Evolutionary conservation across 2,888 invertebrate species (phyloP), one percentile per base, ranked within the genome.

Genomic region (Clitarchus hookeri): DNA sequence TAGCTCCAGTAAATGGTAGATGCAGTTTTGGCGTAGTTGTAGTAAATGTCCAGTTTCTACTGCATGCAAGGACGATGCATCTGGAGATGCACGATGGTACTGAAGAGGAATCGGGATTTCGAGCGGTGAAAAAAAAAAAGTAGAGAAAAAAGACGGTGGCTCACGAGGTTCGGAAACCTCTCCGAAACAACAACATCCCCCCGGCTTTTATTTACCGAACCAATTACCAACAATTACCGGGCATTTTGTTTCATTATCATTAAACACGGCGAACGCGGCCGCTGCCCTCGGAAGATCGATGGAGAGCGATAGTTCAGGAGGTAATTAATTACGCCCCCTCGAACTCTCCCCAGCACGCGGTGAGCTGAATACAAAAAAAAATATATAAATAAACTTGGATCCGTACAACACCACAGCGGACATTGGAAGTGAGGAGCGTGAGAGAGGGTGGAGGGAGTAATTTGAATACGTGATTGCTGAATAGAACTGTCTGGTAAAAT

Each of bases 171-270:
- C 8, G 16, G 48, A 48, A 48, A 48, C 48, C 48, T 48, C 48
- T 48, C 11, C 48, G 36, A 36, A 36, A 48, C 48, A 48, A 16
- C 48, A 48, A 48, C 48, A 48, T 3, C 48, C 48, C 48, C 12
- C 48, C 48, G 48, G 48, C 4, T 48, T 48, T 48, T 48, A 48
- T 48, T 48, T 48, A 48, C 48, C 48, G 48, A 48, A 48, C 48
- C 65, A 65, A 65, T 65, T 65, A 65, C 65, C 65, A n/a, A 65
- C 65, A n/a, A 65, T 65, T 65, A 65, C 65, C 65, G 65, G 65
- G 16, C 65, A 65, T 65, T 65, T 65, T 65, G 65, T 65, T 65
- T 65, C 65, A 65, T 65, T 65, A 65, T 65, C 65, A 65, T 65
- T n/a, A n/a, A 65, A n/a, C 65, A 65, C 65, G 65, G 23, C 65